These are phyloP conservation scores for Cydia amplana DNA, from an alignment of 1,140 invertebrate genomes.

Conservation along the genomic window DNA sequence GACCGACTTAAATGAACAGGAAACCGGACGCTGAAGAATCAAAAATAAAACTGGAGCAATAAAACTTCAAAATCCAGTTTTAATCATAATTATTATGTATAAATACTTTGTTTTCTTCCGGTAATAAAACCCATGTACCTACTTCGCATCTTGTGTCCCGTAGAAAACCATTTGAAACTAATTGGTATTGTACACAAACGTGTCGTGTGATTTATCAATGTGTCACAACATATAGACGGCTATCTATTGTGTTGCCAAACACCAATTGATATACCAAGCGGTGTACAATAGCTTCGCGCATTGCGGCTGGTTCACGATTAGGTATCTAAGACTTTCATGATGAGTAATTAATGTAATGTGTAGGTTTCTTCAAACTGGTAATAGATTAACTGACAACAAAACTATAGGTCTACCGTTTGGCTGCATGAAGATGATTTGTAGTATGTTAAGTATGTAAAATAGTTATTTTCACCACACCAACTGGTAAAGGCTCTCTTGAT, in stretches of 20 bases:
- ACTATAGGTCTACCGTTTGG: not conserved
- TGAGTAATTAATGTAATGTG: not conserved
- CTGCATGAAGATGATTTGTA: too few relatives aligned
- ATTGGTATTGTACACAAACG: conserved; percentile 19
- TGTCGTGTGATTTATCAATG: conserved; percentile 19
- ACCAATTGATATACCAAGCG: conserved; percentile 12
- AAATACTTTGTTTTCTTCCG: not conserved
- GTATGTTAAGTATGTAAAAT: too few relatives aligned
- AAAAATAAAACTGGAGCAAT: conserved; percentile 8
- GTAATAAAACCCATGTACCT: not conserved
- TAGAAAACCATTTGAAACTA: not conserved
- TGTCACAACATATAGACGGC: conserved; percentile 25
- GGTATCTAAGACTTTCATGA: not conserved
- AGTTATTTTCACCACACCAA: too few relatives aligned
- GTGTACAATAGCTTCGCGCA: conserved; percentile 2
- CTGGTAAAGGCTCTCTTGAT: too few relatives aligned
- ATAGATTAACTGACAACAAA: too few relatives aligned
- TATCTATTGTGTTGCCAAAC: conserved; percentile 24
- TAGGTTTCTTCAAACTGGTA: too few relatives aligned
- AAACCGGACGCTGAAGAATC: not conserved
- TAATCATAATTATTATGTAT: not conserved
- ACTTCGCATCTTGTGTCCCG: not conserved
- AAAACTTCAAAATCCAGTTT: not conserved
- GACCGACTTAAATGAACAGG: conserved; percentile 2
- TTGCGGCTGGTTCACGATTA: not conserved